Percentiles rank a stretch among this genome's conserved stretches.
phyloP scores from a whole-genome alignment of 2,888 invertebrate species.

The Chrysomela aeneicollis region DNA sequence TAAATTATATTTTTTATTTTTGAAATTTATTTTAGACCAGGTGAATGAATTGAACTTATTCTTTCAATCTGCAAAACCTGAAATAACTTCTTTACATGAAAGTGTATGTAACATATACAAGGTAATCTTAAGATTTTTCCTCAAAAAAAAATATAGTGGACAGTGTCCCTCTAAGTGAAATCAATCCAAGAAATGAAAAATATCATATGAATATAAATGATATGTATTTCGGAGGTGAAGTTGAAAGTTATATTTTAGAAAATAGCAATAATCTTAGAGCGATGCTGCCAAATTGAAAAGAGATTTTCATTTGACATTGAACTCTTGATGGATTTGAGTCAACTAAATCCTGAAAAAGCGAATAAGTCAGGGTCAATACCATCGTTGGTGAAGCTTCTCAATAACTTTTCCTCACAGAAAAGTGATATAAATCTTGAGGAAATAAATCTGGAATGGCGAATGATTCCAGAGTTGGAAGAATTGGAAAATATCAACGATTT shows the following conservation, averaged over 20 bases:
- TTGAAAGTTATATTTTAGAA: not conserved
- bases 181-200: no score
- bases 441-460: slow-evolving; percentile 4
- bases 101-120: slow-evolving; percentile 17
- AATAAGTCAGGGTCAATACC: not conserved
- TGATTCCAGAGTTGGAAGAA: not conserved
- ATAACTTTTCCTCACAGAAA: not conserved
- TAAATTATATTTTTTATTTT: slow-evolving; percentile 24
- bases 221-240: slow-evolving; percentile 12
- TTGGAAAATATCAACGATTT: not conserved
- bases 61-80: slow-evolving; percentile 22
- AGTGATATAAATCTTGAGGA: not conserved
- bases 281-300: slow-evolving; percentile 9
- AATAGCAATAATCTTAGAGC: not conserved
- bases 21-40: slow-evolving; percentile 19
- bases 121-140: not conserved
- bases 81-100: slow-evolving; percentile 27
- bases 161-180: no score
- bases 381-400: not conserved
- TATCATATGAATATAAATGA: not conserved
- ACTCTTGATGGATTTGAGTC: not conserved
- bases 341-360: not conserved
- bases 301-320: slow-evolving; percentile 3
- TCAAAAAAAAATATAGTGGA: not conserved
- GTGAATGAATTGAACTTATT: slow-evolving; percentile 21